Percentiles rank a stretch among this genome's conserved stretches.
phyloP scores from a whole-genome alignment of 2,888 invertebrate species.

The Bhutanitis thaidina region DNA sequence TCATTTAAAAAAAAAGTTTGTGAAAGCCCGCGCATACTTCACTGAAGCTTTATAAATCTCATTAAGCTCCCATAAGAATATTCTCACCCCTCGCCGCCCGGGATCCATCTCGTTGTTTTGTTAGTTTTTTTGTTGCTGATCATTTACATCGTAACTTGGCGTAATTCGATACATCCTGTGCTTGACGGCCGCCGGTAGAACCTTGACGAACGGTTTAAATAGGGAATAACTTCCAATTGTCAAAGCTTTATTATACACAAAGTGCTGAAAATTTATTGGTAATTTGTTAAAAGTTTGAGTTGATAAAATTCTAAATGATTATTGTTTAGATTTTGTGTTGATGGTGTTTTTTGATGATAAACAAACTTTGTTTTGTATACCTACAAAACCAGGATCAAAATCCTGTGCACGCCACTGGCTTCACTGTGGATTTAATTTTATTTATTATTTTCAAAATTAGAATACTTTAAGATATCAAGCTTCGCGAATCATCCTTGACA shows the following conservation, averaged over 20 bases:
- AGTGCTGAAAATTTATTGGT: conserved; percentile 13
- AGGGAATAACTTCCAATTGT: conserved; percentile 29
- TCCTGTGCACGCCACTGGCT: too few relatives aligned
- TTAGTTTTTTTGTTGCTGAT: conserved; percentile 61
- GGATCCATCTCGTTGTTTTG: conserved; percentile 46
- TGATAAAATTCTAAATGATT: too few relatives aligned
- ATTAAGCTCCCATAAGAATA: conserved; percentile 60
- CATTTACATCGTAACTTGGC: conserved; percentile 66
- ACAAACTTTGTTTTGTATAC: too few relatives aligned
- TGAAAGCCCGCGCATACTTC: conserved; percentile 47
- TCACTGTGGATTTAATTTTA: too few relatives aligned
- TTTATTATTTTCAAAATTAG: too few relatives aligned
- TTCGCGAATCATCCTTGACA: too few relatives aligned
- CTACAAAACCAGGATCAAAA: too few relatives aligned
- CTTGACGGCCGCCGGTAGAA: conserved; percentile 44
- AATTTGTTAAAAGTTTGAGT: too few relatives aligned
- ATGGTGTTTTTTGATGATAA: too few relatives aligned
- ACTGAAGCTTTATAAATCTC: conserved; percentile 72
- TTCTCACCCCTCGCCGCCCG: conserved; percentile 60
- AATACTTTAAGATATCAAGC: too few relatives aligned
- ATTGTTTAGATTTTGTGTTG: too few relatives aligned
- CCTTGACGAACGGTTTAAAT: conserved; percentile 27
- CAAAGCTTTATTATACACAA: conserved; percentile 11
- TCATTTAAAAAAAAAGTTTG: conserved; percentile 23
- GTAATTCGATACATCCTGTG: conserved; percentile 78